These are phyloP conservation scores for Atlantisia rogersi DNA, from an alignment of 2,113 vertebrate species.

Conservation along the genomic window DNA sequence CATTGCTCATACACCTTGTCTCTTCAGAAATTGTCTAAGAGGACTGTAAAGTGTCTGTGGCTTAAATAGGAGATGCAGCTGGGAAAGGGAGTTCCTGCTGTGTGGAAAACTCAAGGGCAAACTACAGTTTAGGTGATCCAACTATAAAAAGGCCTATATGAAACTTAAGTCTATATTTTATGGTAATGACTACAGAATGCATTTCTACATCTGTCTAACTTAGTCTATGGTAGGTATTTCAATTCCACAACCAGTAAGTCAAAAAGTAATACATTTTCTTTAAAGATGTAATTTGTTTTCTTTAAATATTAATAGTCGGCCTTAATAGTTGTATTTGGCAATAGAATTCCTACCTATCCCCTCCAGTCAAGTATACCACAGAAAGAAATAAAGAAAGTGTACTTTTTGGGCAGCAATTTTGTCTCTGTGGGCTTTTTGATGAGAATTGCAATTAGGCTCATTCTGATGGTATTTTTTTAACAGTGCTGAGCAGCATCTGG, in stretches of 20 bases:
- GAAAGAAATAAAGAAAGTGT: background rate
- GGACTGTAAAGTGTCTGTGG: background rate
- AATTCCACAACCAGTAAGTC: background rate
- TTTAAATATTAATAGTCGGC: background rate
- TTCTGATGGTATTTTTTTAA: background rate
- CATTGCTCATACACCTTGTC: background rate
- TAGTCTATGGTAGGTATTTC: background rate
- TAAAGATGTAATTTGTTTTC: background rate
- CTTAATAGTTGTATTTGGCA: background rate
- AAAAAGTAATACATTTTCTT: background rate
- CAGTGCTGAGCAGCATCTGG: background rate
- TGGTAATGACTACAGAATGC: fast-evolving
- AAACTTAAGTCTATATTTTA: background rate
- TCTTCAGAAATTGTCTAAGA: background rate
- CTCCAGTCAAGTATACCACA: background rate
- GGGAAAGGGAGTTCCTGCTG: background rate
- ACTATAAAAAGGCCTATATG: background rate
- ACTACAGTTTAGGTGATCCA: background rate
- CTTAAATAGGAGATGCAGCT: background rate
- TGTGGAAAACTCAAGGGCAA: background rate
- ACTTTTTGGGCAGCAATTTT: background rate
- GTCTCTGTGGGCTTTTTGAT: background rate
- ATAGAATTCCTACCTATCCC: background rate
- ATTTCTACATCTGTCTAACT: background rate
- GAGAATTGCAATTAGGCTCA: background rate